Conservation (phyloP, 1,140 invertebrate species). For the Drosophila funebris region DNA sequence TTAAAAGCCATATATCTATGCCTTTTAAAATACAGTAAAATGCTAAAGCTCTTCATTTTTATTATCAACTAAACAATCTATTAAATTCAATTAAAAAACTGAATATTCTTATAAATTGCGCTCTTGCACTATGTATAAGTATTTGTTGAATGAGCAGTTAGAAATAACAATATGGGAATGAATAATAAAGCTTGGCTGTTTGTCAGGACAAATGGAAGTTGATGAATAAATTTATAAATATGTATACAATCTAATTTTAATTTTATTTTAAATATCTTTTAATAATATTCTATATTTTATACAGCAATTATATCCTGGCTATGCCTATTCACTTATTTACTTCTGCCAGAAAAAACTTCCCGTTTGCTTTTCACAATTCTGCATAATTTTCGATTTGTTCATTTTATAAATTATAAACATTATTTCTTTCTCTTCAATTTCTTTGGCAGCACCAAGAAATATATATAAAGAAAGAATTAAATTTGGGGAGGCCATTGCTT, state of each 20-base stretch:
- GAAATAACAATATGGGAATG: too few species aligned
- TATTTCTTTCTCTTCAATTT: not conserved
- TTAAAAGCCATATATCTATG: not conserved
- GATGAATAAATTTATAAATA: too few species aligned
- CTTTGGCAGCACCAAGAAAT: not conserved
- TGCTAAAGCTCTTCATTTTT: not conserved
- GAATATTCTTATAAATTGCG: constrained; percentile 10
- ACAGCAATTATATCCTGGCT: not conserved
- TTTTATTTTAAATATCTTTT: too few species aligned
- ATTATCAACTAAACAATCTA: not conserved
- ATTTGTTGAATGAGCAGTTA: too few species aligned
- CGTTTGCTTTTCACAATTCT: constrained; percentile 9
- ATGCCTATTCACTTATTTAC: constrained; percentile 10
- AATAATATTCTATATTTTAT: too few species aligned
- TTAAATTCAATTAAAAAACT: constrained; percentile 8
- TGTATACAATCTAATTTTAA: too few species aligned
- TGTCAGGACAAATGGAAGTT: too few species aligned
- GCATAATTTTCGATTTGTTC: constrained; percentile 26
- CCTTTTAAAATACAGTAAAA: not conserved
- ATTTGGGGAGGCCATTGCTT: constrained; percentile 6
- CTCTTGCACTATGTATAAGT: not conserved
- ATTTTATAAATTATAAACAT: constrained; percentile 11
- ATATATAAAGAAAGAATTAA: constrained; percentile 3
- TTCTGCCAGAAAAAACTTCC: constrained; percentile 12
- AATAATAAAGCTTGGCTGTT: too few species aligned